Evolutionary conservation across 2,888 invertebrate species (phyloP).

Genomic region (Agonopterix heracliana): DNA sequence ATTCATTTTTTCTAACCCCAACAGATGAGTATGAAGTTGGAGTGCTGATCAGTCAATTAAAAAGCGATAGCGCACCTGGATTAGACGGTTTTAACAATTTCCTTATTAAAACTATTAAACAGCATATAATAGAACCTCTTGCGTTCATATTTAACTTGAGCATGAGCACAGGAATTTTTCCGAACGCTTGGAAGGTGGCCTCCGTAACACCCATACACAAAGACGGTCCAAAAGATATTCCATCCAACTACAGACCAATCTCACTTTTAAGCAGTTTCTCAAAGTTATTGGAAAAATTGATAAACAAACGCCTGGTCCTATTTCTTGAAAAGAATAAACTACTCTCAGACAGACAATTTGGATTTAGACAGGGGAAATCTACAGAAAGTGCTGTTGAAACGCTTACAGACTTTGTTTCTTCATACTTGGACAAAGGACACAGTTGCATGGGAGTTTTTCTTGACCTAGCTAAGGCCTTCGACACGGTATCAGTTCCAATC

Average conservation of each 20-base stretch:
- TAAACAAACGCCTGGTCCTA: conserved; percentile 6
- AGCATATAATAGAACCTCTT: background rate
- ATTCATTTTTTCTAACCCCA: background rate
- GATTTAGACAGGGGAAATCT: conserved; percentile 4
- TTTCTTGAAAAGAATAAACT: conserved; percentile 5
- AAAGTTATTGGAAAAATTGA: conserved; percentile 11
- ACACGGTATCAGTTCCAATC: no score
- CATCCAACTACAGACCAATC: conserved; percentile 7
- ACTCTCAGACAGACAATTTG: conserved; percentile 7
- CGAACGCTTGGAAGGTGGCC: conserved; percentile 2
- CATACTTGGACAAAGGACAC: background rate
- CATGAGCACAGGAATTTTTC: background rate
- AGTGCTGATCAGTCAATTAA: background rate
- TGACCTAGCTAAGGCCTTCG: background rate
- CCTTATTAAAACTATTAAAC: background rate
- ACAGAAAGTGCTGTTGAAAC: conserved; percentile 3
- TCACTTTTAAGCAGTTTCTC: conserved; percentile 6
- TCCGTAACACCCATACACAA: conserved; percentile 5
- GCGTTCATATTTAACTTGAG: background rate
- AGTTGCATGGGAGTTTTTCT: background rate
- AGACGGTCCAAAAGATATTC: background rate
- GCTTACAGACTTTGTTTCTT: background rate
- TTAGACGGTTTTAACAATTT: background rate
- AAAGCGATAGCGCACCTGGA: background rate
- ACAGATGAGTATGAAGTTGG: background rate